Evolutionary conservation across 2,888 invertebrate species (phyloP).

Genomic region (Oscheius sp.): DNA sequence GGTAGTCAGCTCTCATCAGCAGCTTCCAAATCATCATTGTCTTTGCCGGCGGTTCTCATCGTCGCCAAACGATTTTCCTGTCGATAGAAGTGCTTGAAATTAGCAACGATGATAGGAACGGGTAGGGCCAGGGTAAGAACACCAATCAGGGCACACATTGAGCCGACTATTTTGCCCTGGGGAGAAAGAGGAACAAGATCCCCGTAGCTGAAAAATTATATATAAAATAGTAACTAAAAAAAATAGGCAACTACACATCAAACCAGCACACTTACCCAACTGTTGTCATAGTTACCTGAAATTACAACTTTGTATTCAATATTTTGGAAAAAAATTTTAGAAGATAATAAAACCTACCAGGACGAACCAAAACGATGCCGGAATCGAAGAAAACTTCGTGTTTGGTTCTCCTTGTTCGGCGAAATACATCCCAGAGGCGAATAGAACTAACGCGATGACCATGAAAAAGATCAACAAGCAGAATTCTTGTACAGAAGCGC

Average conservation of each 20-base stretch:
- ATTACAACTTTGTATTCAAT: too few relatives aligned
- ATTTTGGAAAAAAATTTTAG: background rate
- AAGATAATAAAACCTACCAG: conserved; percentile 50
- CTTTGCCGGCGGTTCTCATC: conserved; percentile 47
- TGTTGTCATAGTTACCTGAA: conserved; percentile 70
- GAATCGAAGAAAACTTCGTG: conserved; percentile 70
- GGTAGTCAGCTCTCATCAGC: conserved; percentile 31
- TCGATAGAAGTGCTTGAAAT: conserved; percentile 73
- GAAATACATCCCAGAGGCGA: conserved; percentile 71
- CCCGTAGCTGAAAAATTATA: conserved; percentile 61
- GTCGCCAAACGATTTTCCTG: conserved; percentile 69
- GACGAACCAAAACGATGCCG: conserved; percentile 70
- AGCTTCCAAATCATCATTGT: conserved; percentile 29
- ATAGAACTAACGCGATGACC: conserved; percentile 71
- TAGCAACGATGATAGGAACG: conserved; percentile 73
- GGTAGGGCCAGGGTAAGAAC: conserved; percentile 73
- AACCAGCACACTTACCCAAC: conserved; percentile 56
- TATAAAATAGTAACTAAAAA: background rate
- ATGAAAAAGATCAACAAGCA: conserved; percentile 73
- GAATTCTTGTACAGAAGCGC: conserved; percentile 73
- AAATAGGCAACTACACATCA: conserved; percentile 1
- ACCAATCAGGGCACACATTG: conserved; percentile 72
- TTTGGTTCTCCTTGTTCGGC: conserved; percentile 72
- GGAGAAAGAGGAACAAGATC: conserved; percentile 72
- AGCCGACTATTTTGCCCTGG: conserved; percentile 72